Evolutionary conservation across 2,888 invertebrate species (phyloP), one percentile per base, ranked within the genome.

Genomic region (Dyspetes luteomarginatus): DNA sequence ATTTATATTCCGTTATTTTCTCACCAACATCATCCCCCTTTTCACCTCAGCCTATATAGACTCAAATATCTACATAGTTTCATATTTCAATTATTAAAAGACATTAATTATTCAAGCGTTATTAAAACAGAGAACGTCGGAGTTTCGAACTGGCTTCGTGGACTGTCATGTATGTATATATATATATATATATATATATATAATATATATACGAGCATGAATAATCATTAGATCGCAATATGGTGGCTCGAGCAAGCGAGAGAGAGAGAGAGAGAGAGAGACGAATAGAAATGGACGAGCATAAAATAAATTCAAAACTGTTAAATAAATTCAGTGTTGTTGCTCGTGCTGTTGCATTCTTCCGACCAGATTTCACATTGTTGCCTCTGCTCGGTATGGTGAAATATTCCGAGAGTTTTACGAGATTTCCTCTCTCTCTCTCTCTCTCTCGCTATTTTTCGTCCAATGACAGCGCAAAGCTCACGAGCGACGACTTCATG

Each of bases 261-360:
- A 17, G 17, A 19, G 3, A 22, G 17, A 26, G 28, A 9, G 4
- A 62, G 28, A 28, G 22, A 36, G 22, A 62, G 52, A 68, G 41
- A 43, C 15, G 15, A n/a, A n/a, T 12, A 30, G 9, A 48, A 36
- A n/a, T 45, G 48, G 74, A 45, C 41, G 56, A 43, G 26, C 43
- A 17, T 50, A 48, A 26, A 71, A 67, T 80, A 76, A 71, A 76
- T 80, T 80, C 60, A 80, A 72, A 76, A 76, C 67, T 68, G 48
- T 81, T 62, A 41, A 72, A 76, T 76, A 72, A 81, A 81, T 81
- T 76, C 76, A 75, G 65, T 65, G 60, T 64, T 62, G 60, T 80
- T 45, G 58, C 71, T 52, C 71, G 50, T 26, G 60, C 60, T 75
- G 75, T 76, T 68, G 50, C 60, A 62, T 43, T 45, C 64, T 28